Conservation (phyloP, 2,113 vertebrate species). For the Cyprinus carpio region DNA sequence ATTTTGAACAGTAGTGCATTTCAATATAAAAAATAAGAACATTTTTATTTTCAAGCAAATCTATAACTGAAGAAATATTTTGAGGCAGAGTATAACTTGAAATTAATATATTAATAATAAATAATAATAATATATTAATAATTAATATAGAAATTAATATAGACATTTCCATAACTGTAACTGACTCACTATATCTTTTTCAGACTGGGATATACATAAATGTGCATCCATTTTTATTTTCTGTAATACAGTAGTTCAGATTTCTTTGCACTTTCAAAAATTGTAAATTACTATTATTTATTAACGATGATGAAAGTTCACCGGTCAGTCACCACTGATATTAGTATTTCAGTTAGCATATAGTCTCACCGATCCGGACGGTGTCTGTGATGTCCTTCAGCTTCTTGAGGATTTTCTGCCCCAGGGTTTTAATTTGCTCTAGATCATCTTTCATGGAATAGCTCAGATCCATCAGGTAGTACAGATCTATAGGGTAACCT, state of each 20-base stretch:
- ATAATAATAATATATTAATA: background rate
- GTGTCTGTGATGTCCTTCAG: conserved; percentile 68
- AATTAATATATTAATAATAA: background rate
- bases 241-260: background rate
- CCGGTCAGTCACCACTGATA: background rate
- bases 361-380: conserved; percentile 75
- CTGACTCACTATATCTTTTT: background rate
- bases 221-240: background rate
- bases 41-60: background rate
- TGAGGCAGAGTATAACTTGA: background rate
- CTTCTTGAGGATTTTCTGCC: conserved; percentile 69
- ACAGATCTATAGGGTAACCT: conserved; percentile 81
- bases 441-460: conserved; percentile 84
- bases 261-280: background rate
- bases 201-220: background rate
- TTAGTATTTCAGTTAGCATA: background rate
- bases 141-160: background rate
- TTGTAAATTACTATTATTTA: background rate
- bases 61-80: background rate
- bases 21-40: background rate
- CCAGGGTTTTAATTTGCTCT: conserved; percentile 76
- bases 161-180: no score
- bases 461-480: conserved; percentile 84
- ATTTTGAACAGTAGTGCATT: background rate
- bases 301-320: background rate